A percentile compares a stretch with the other conserved stretches of the same genome.
These are phyloP conservation scores for Acronicta aceris DNA, from an alignment of 2,888 invertebrate genomes.

Conservation along the genomic window DNA sequence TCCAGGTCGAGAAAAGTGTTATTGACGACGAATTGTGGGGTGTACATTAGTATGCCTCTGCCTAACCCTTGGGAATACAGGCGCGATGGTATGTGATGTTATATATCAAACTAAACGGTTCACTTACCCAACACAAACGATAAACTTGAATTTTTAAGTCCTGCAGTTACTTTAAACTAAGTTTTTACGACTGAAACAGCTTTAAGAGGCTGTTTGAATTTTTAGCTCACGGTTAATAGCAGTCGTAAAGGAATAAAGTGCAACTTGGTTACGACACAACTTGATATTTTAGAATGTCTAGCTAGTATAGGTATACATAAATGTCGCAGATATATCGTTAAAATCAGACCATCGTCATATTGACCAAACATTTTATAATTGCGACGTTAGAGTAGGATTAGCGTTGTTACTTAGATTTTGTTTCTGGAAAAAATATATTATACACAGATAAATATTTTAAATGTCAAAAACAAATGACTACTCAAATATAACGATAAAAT, in stretches of 20 bases:
- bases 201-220: slow-evolving; percentile 40
- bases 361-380: too few species aligned
- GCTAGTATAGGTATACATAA: slow-evolving; percentile 22
- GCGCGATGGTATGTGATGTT: too few species aligned
- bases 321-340: slow-evolving; percentile 10
- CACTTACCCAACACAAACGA: background rate
- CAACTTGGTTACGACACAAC: slow-evolving; percentile 53
- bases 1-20: too few species aligned
- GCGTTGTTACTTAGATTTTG: too few species aligned
- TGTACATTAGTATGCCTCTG: too few species aligned
- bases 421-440: too few species aligned
- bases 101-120: background rate
- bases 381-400: too few species aligned
- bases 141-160: slow-evolving; percentile 17
- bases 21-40: too few species aligned
- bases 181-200: slow-evolving; percentile 30
- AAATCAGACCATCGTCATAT: slow-evolving; percentile 3
- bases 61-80: too few species aligned
- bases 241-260: slow-evolving; percentile 58
- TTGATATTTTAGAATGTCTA: slow-evolving; percentile 47
- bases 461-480: too few species aligned
- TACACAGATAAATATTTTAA: too few species aligned
- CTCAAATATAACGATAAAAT: too few species aligned
- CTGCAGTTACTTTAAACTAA: slow-evolving; percentile 28
- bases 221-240: slow-evolving; percentile 54